Base-by-base conservation (phyloP, 1,140 invertebrate genomes). In the Aradophagus sp. region DNA sequence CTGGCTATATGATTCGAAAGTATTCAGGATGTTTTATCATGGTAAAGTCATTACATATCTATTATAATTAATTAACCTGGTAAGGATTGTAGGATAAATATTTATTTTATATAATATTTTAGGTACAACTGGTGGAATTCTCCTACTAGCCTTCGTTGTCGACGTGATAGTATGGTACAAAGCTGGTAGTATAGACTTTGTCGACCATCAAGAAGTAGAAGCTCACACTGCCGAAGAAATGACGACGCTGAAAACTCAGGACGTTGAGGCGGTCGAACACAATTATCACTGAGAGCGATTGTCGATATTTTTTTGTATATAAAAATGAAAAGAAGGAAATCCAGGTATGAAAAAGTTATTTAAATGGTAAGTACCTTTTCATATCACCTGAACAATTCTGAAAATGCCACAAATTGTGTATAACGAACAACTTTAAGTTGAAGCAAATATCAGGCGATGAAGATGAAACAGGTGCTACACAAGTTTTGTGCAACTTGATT, bases 121-220 rank as follows among this genome's bases (percentile, higher is more conserved):
- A 95, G 93, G 93, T 70, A 91, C 93, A 19, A 95, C 94, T 0
- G 91, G 91, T 31, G 88, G 89, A 27, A 90, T 95, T n/a, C 91
- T 95, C 87, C 86, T 93, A 58, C 79, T 93, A 32, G 94, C 93
- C 19, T 95, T 95, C 78, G 82, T 94, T 48, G 91, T 95, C 75
- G 94, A 96, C 79, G 75, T 93, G 42, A 86, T 94, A 13, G 93
- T 95, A 3, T 95, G 92, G 91, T 92, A 91, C 76, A 93, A 93
- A 80, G 93, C 93, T 10, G 89, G 90, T 19, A 91, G 90, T 55
- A 95, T 95, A 67, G 89, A 87, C 74, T 91, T 92, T 66, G 87
- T 87, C 0, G 89, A 91, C 47, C 90, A 90, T 23, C 85, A 88
- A 66, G 81, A 84, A 27, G 68, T 45, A 27, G 77, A 80, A 16